Percentiles rank a stretch among this genome's conserved stretches.
Evolutionary conservation across 1,140 invertebrate species (phyloP).

Genomic region (Coelopa frigida): DNA sequence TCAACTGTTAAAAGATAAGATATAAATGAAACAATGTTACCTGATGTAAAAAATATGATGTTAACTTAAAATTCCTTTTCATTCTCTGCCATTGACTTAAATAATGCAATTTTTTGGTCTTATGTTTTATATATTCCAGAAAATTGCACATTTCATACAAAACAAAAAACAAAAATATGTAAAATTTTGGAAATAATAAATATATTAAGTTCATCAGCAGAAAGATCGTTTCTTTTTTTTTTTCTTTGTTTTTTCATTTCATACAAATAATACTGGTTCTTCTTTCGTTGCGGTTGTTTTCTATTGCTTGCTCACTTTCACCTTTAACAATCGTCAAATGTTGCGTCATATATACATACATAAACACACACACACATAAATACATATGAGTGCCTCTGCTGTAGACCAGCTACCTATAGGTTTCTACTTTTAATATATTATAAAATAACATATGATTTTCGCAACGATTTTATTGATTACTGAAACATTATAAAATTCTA

Average conservation of each 20-base stretch:
- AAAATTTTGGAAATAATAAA: slow-evolving; percentile 1
- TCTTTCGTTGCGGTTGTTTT: neutral
- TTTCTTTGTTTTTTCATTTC: slow-evolving; percentile 1
- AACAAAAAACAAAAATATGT: neutral
- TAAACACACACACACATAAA: neutral
- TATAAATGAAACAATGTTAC: slow-evolving; percentile 1
- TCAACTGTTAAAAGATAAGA: slow-evolving; percentile 1
- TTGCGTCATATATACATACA: neutral
- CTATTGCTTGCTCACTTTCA: neutral
- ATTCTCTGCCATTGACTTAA: neutral
- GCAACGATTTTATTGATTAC: too few species aligned
- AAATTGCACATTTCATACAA: slow-evolving; percentile 1
- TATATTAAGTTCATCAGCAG: neutral
- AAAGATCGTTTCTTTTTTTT: neutral
- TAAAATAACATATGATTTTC: slow-evolving; percentile 1
- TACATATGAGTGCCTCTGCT: neutral
- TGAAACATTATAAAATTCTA: too few species aligned
- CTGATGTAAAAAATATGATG: neutral
- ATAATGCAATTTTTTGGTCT: neutral
- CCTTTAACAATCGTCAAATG: neutral
- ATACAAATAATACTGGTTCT: slow-evolving; percentile 4
- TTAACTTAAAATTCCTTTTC: neutral
- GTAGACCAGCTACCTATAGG: neutral
- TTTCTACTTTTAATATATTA: neutral
- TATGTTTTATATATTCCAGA: slow-evolving; percentile 3